A percentile compares a stretch with the other conserved stretches of the same genome.
These are phyloP conservation scores for Drosophila stalkeri DNA, from an alignment of 2,888 invertebrate species.

Conservation along the genomic window DNA sequence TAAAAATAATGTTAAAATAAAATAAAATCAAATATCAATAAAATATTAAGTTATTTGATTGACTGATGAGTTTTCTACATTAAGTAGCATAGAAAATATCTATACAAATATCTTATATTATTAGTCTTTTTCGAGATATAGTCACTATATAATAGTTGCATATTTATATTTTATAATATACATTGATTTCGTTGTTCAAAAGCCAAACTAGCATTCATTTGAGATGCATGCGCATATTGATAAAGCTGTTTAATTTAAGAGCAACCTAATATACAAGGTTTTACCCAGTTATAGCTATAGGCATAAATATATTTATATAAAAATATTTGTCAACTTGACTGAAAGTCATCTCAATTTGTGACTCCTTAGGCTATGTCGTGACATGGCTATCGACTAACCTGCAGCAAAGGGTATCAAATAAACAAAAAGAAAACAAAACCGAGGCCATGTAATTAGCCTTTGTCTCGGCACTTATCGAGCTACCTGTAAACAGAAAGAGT, in stretches of 20 bases:
- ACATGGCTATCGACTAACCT: background rate
- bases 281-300: no score
- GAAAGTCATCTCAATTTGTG: background rate
- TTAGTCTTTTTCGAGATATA: no score
- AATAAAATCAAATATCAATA: background rate
- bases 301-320: background rate
- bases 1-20: no score
- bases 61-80: background rate
- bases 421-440: constrained; percentile 23
- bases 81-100: background rate
- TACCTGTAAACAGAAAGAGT: background rate
- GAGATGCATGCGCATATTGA: background rate
- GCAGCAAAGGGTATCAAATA: constrained; percentile 12
- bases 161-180: no score
- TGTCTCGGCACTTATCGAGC: constrained; percentile 20
- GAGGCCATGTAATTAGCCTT: constrained; percentile 50
- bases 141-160: no score
- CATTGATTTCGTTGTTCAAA: background rate
- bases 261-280: background rate
- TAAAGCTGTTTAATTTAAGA: background rate
- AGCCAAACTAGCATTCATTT: background rate
- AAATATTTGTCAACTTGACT: background rate
- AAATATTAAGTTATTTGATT: background rate
- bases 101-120: no score
- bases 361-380: constrained; percentile 6